Evolutionary conservation across 2,888 invertebrate species (phyloP).

Genomic region (Galerucella calmariensis): DNA sequence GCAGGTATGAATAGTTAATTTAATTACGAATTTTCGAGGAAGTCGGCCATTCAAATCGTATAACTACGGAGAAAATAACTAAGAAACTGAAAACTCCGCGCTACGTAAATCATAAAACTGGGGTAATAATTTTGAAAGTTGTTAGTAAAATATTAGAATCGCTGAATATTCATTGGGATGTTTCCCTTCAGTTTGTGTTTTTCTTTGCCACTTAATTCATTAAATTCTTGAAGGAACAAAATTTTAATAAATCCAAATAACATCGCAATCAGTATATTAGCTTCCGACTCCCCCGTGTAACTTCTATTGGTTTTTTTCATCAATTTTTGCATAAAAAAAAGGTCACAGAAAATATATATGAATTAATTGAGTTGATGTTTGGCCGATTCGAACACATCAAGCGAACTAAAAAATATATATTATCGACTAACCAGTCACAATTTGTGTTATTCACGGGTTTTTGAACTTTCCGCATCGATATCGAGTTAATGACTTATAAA

Average conservation of each 20-base stretch:
- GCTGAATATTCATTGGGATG: slow-evolving; percentile 35
- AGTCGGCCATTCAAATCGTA: slow-evolving; percentile 37
- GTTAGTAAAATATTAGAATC: slow-evolving; percentile 34
- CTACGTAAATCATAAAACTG: slow-evolving; percentile 32
- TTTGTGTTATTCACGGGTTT: slow-evolving; percentile 22
- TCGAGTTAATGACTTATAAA: slow-evolving; percentile 31
- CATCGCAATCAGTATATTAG: too few species aligned
- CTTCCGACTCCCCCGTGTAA: too few species aligned
- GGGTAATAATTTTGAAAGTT: slow-evolving; percentile 37
- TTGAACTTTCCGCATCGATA: slow-evolving; percentile 25
- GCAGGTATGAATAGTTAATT: slow-evolving; percentile 43
- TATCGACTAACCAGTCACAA: neutral
- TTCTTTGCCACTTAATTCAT: slow-evolving; percentile 20
- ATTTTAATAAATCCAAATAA: too few species aligned
- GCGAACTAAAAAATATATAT: neutral
- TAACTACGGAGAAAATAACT: slow-evolving; percentile 32
- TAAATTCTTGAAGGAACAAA: neutral
- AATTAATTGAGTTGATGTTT: too few species aligned
- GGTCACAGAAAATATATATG: too few species aligned
- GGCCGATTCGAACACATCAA: neutral
- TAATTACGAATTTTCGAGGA: slow-evolving; percentile 35
- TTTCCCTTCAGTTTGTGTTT: slow-evolving; percentile 22
- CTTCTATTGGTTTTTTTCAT: too few species aligned
- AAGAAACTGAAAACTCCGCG: slow-evolving; percentile 22
- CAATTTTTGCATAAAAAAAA: too few species aligned